Percentiles rank a stretch among this genome's conserved stretches.
Conservation (phyloP, 2,888 invertebrate genomes). For the Ennomos quercinarius region DNA sequence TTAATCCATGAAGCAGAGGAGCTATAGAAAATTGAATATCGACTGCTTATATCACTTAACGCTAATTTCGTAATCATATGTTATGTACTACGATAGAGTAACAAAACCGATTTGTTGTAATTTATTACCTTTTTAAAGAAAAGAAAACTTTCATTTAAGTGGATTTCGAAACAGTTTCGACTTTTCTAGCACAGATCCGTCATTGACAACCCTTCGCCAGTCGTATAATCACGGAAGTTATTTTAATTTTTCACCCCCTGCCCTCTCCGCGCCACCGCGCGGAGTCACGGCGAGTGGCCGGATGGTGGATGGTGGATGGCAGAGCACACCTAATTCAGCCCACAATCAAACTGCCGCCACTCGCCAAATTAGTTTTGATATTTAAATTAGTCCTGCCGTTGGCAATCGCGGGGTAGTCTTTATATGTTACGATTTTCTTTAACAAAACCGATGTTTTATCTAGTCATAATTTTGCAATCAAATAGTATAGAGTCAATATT, state of each 20-base stretch:
- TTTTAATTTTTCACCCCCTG: constrained; percentile 50
- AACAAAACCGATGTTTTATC: neutral
- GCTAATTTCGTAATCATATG: too few species aligned
- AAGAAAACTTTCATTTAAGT: neutral
- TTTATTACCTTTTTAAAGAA: too few species aligned
- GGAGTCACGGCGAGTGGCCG: constrained; percentile 30
- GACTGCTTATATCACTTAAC: too few species aligned
- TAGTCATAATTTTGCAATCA: neutral
- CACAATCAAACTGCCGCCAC: constrained; percentile 76
- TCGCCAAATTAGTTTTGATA: constrained; percentile 82
- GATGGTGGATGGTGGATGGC: constrained; percentile 35
- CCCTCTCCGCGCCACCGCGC: constrained; percentile 23
- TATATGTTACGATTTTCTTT: constrained; percentile 39
- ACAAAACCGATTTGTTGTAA: too few species aligned
- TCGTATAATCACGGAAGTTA: constrained; percentile 38
- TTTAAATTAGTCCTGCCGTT: constrained; percentile 75
- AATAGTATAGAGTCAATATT: too few species aligned
- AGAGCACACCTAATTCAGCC: constrained; percentile 62
- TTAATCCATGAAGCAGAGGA: too few species aligned
- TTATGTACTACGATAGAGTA: too few species aligned
- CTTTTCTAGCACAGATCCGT: constrained; percentile 34
- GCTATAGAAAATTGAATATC: too few species aligned
- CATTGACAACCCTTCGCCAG: constrained; percentile 50
- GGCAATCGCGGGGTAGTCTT: constrained; percentile 52
- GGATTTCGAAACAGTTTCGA: constrained; percentile 9